phyloP scores from a whole-genome alignment of 2,113 vertebrate genomes.

The Nothoprocta pentlandii region DNA sequence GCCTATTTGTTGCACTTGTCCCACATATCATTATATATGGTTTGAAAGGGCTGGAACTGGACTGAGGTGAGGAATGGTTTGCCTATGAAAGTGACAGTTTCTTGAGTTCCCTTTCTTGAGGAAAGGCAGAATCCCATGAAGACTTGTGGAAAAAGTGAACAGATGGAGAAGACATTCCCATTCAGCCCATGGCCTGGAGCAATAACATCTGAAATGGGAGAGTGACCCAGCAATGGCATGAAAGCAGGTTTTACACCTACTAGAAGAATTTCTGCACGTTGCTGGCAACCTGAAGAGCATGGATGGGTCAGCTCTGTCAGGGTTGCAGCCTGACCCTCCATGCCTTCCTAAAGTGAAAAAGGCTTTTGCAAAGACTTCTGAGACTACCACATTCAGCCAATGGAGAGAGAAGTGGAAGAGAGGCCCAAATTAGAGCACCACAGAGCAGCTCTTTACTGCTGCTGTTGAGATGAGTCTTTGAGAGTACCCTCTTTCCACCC shows the following conservation, averaged over 20 bases:
- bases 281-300: background rate
- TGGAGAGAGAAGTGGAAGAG: background rate
- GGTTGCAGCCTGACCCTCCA: background rate
- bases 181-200: background rate
- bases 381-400: background rate
- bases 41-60: background rate
- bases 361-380: background rate
- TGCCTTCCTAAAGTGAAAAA: accelerated
- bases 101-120: background rate
- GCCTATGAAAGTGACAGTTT: background rate
- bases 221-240: background rate
- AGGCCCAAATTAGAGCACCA: background rate
- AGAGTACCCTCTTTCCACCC: background rate
- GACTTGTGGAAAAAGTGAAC: background rate
- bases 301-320: background rate
- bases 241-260: background rate
- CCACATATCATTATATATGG: accelerated
- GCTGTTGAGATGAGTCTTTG: background rate
- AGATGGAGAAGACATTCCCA: background rate
- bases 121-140: background rate
- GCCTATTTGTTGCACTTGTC: background rate
- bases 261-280: accelerated
- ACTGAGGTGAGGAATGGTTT: background rate
- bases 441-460: background rate
- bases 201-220: background rate